phyloP scores from a whole-genome alignment of 2,888 invertebrate species.

The Amiota communis region DNA sequence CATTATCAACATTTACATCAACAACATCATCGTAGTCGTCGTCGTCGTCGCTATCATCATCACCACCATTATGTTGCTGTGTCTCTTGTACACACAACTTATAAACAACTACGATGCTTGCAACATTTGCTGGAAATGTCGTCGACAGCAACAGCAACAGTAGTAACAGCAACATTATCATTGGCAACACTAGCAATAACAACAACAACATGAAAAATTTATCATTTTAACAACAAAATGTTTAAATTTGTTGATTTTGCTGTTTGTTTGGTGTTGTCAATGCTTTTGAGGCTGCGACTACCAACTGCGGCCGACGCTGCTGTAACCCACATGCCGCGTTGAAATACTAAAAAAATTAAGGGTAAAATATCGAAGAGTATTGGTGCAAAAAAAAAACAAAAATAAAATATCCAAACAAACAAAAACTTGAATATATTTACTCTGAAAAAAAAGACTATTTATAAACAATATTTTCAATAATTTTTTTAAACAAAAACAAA shows the following conservation, averaged over 20 bases:
- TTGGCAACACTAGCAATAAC: constrained; percentile 27
- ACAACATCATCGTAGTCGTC: neutral
- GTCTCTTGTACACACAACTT: constrained; percentile 32
- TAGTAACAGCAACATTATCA: constrained; percentile 39
- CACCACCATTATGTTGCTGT: neutral
- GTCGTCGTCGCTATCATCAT: neutral
- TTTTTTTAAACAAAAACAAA: neutral
- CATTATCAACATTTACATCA: neutral
- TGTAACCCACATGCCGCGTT: constrained; percentile 47
- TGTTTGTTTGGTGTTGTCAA: constrained; percentile 31
- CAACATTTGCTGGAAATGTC: constrained; percentile 36
- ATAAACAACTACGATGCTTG: constrained; percentile 48
- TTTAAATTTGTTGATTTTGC: constrained; percentile 35
- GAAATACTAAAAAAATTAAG: constrained; percentile 66
- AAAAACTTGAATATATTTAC: constrained; percentile 34
- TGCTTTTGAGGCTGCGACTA: constrained; percentile 40
- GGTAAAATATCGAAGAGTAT: constrained; percentile 72
- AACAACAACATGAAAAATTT: constrained; percentile 14
- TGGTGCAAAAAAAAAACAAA: constrained; percentile 62
- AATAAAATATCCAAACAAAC: constrained; percentile 43
- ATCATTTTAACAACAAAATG: constrained; percentile 18
- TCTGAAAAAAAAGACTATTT: neutral
- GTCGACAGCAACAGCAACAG: constrained; percentile 40
- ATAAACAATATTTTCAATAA: constrained; percentile 11
- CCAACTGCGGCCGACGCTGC: constrained; percentile 34